phyloP scores from a whole-genome alignment of 2,797 vertebrate genomes.

The Notolepis coatsorum region DNA sequence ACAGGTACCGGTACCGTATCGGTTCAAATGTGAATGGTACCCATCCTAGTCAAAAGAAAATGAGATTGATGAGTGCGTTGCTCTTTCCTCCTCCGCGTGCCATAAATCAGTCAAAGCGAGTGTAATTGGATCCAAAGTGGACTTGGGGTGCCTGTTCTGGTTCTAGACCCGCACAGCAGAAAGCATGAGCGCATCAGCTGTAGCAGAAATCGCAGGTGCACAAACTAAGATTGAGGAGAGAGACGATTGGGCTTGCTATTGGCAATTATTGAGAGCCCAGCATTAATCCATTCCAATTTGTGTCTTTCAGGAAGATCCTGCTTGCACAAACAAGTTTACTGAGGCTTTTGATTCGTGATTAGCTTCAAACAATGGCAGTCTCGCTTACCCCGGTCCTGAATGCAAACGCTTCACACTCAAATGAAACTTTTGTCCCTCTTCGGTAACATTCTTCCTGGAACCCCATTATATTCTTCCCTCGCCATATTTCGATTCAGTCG shows the following conservation, averaged over 20 bases:
- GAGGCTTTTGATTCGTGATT: constrained; percentile 52
- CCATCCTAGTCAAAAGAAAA: not conserved
- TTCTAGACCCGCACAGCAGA: not conserved
- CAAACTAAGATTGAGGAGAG: constrained; percentile 18
- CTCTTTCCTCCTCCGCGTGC: constrained; percentile 3
- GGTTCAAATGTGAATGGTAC: too few relatives aligned
- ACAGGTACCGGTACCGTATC: too few relatives aligned
- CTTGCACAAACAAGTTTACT: constrained; percentile 39
- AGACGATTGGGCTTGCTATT: constrained; percentile 44
- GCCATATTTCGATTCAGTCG: constrained; percentile 43
- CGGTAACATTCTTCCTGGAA: constrained; percentile 9
- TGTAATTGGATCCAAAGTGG: constrained; percentile 34
- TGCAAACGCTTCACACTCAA: constrained; percentile 5
- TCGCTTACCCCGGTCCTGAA: not conserved
- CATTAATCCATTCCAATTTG: constrained; percentile 60
- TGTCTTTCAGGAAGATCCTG: constrained; percentile 33
- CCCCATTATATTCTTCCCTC: constrained; percentile 3
- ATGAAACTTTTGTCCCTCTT: constrained; percentile 27
- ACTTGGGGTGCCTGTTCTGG: constrained; percentile 19
- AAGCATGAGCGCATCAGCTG: not conserved
- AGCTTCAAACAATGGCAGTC: constrained; percentile 29
- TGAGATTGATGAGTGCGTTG: constrained; percentile 3
- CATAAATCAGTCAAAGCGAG: constrained; percentile 15
- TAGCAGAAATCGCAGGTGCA: constrained; percentile 39
- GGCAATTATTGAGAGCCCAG: constrained; percentile 35